Evolutionary conservation across 1,140 invertebrate genomes (phyloP), one percentile per base, ranked within the genome.

Genomic region (Reticulitermes speratus): DNA sequence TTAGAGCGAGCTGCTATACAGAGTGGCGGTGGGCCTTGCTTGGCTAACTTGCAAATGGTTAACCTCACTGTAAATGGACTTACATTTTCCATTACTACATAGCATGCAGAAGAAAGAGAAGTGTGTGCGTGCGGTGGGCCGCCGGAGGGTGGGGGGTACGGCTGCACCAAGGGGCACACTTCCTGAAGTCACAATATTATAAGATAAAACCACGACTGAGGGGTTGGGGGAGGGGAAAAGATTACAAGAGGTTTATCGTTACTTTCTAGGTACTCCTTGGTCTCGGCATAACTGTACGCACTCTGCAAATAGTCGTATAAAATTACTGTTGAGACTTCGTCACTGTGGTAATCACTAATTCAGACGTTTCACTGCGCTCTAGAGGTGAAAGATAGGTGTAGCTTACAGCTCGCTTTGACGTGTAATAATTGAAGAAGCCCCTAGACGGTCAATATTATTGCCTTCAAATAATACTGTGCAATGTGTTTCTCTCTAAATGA

Each of bases 51-150:
- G 83, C 83, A 45, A 32, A 84, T 52, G 83, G 83, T 84, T 59
- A 84, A 84, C 83, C 83, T 84, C 83, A 59, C 44, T 84, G 83
- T 45, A 84, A 84, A 84, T 84, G 83, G 83, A 84, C 83, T 84
- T 84, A 52, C 45, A 84, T 84, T 84, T 84, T 84, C 83, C 52
- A 84, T 59, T 84, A 84, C 83, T 84, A 52, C 25, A 32, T 45
- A 32, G 23, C n/a, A 84, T 25, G 45, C 48, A n/a, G 25, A 83
- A 83, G 38, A 83, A 38, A 8, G 44, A 44, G 21, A 23, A 25
- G 83, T 44, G 23, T 21, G 25, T 21, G 44, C 14, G 83, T 44
- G 83, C 11, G 25, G 83, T 23, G 30, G 12, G 25, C 75, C 25
- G 21, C 32, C n/a, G 82, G 82, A n/a, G 23, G 9, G 44, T 55